Percentiles rank a stretch among this genome's conserved stretches.
Conservation (phyloP, 2,797 vertebrate species). For the Borostomias antarcticus region DNA sequence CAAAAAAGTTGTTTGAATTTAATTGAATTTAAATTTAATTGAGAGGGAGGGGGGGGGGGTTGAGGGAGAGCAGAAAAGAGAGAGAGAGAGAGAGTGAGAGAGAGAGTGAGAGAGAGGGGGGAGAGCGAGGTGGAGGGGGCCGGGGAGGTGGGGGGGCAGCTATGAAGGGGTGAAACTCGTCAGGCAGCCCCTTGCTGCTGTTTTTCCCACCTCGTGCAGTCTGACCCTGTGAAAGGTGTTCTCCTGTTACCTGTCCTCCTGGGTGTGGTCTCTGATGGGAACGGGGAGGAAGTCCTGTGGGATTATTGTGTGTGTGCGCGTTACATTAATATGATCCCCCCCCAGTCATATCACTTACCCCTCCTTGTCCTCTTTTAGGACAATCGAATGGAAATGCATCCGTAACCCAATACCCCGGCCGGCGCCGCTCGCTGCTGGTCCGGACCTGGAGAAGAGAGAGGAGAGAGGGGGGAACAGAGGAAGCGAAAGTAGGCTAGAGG, state of each 20-base stretch:
- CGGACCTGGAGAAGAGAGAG: conserved; percentile 50
- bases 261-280: conserved; percentile 80
- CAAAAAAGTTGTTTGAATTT: too few relatives aligned
- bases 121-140: background rate
- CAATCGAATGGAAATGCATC: conserved; percentile 78
- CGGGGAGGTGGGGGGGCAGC: background rate
- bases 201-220: conserved; percentile 68
- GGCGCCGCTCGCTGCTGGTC: conserved; percentile 55
- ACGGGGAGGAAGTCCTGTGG: conserved; percentile 75
- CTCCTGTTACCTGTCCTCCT: conserved; percentile 74
- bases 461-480: conserved; percentile 20
- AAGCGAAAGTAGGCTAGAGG: conserved; percentile 30
- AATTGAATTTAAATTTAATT: too few relatives aligned
- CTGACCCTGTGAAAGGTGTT: conserved; percentile 75
- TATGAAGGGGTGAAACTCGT: conserved; percentile 45
- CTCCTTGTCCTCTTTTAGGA: conserved; percentile 71
- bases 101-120: conserved; percentile 10
- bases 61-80: background rate
- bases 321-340: conserved; percentile 79
- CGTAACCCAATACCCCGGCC: conserved; percentile 74
- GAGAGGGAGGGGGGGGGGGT: background rate
- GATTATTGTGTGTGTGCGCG: conserved; percentile 66
- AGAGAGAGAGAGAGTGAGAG: conserved; percentile 19
- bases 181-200: conserved; percentile 42
- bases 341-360: conserved; percentile 76